Evolutionary conservation across 2,888 invertebrate genomes (phyloP).

Genomic region (Megastigmus dorsalis): DNA sequence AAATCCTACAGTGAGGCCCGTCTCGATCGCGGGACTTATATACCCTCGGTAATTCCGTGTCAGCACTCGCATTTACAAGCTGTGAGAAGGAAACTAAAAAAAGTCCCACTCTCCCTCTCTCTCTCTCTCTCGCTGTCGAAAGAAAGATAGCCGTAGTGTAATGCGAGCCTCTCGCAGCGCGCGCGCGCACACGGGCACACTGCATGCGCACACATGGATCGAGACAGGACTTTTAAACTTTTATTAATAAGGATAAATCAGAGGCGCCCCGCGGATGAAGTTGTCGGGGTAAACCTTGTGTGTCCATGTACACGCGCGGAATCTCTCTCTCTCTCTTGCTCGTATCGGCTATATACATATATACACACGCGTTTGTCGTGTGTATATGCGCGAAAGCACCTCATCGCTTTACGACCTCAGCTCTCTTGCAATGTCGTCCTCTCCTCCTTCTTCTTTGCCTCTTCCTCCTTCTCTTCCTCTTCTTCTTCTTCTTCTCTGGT

Average conservation of each 20-base stretch:
- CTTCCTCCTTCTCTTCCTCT: neutral
- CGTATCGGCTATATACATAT: too few relatives aligned
- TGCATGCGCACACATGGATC: conserved; percentile 63
- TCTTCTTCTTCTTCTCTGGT: conserved; percentile 10
- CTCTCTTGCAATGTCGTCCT: conserved; percentile 64
- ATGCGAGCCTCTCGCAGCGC: conserved; percentile 13
- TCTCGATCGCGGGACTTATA: neutral
- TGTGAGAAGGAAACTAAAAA: conserved; percentile 37
- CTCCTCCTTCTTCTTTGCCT: conserved; percentile 48
- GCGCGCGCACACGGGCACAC: conserved; percentile 52
- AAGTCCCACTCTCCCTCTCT: too few relatives aligned
- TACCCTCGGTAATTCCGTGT: conserved; percentile 10
- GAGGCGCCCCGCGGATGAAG: conserved; percentile 72
- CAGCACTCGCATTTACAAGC: conserved; percentile 45
- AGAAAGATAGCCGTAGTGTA: conserved; percentile 3
- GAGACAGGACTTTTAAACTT: conserved; percentile 70
- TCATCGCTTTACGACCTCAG: conserved; percentile 66
- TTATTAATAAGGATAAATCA: conserved; percentile 74
- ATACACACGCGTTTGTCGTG: conserved; percentile 23
- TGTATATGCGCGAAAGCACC: conserved; percentile 46
- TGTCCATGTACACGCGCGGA: conserved; percentile 51
- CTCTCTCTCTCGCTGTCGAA: conserved; percentile 30
- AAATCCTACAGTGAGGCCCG: neutral
- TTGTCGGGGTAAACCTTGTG: conserved; percentile 62
- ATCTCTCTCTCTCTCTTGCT: conserved; percentile 49